phyloP scores from a whole-genome alignment of 2,113 vertebrate genomes.

The Microcebus ravelobensis region DNA sequence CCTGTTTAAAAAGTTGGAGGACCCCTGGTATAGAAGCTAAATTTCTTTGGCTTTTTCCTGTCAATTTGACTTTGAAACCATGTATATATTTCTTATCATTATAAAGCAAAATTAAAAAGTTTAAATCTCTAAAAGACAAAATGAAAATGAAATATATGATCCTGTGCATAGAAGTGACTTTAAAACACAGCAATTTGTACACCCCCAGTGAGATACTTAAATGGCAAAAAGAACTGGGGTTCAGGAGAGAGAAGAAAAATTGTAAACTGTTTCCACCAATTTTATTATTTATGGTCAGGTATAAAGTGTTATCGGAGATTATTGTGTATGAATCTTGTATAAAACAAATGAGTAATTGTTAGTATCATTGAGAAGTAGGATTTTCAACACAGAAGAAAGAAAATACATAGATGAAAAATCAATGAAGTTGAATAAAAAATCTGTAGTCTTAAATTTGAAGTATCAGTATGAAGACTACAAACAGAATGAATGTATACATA shows the following conservation, averaged over 20 bases:
- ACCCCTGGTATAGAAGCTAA: background rate
- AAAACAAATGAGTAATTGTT: constrained; percentile 4
- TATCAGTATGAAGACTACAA: background rate
- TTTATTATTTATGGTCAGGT: background rate
- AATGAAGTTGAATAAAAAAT: background rate
- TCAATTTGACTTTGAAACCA: constrained; percentile 4
- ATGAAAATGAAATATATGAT: constrained; percentile 1
- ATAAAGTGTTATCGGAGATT: constrained; percentile 10
- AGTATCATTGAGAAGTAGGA: background rate
- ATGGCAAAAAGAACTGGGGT: background rate
- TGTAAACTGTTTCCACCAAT: background rate
- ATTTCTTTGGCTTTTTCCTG: background rate
- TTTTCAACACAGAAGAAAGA: background rate
- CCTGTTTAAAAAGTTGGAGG: too few species aligned
- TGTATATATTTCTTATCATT: constrained; percentile 12
- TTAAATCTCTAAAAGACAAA: background rate
- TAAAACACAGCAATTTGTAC: background rate
- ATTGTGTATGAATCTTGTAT: background rate
- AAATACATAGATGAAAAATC: background rate
- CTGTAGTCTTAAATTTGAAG: background rate
- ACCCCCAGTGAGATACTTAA: background rate
- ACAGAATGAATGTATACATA: background rate
- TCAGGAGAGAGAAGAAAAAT: background rate
- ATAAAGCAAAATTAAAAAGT: background rate
- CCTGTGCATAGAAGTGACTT: background rate